Evolutionary conservation across 2,797 vertebrate species (phyloP).

Genomic region (Falco concolor): DNA sequence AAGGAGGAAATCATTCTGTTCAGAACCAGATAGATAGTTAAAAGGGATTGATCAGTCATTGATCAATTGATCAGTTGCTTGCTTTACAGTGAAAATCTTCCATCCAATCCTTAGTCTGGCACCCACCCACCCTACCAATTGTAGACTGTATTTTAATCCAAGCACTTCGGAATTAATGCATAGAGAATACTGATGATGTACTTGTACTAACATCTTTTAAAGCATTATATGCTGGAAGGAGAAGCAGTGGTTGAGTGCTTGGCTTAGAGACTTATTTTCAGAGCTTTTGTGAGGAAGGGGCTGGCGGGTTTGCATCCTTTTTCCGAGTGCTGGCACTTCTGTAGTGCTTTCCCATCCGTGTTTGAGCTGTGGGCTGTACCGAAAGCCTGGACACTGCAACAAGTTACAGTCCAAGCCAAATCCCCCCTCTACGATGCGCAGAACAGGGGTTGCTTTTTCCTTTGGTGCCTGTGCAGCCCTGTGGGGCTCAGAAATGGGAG

Average conservation of each 20-base stretch:
- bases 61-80: not conserved
- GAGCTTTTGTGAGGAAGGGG: not conserved
- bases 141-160: not conserved
- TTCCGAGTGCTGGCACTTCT: not conserved
- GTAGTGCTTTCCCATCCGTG: not conserved
- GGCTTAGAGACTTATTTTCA: not conserved
- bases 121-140: not conserved
- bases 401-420: fast-evolving
- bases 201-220: not conserved
- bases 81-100: not conserved
- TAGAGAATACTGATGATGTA: not conserved
- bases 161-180: not conserved
- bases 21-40: not conserved
- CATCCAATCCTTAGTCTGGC: not conserved
- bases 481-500: not conserved
- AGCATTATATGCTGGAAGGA: not conserved
- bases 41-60: not conserved
- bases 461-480: not conserved
- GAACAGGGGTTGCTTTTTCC: not conserved
- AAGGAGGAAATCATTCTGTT: not conserved
- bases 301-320: not conserved
- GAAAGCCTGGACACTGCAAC: not conserved
- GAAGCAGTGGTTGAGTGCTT: no score
- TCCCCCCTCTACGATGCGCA: no score
- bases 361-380: not conserved